A percentile compares a stretch with the other conserved stretches of the same genome.
These are phyloP conservation scores for Drosophila lowei DNA, from an alignment of 1,140 invertebrate species.

Conservation along the genomic window DNA sequence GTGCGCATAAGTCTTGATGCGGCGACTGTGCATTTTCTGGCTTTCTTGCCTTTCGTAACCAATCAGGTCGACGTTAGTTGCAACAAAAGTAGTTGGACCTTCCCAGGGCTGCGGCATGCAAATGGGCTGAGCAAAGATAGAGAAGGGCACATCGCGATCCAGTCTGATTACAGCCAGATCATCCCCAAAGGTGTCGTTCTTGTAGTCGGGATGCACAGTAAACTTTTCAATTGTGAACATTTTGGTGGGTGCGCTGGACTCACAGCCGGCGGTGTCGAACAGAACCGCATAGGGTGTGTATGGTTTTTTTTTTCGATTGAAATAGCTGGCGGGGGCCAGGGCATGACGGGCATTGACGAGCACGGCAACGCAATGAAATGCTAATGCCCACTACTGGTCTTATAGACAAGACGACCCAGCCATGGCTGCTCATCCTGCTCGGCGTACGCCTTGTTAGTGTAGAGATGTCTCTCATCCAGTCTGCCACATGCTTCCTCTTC, in stretches of 20 bases:
- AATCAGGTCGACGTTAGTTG: too few species aligned
- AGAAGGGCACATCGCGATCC: neutral
- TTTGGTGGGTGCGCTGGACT: neutral
- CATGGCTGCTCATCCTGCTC: conserved; percentile 7
- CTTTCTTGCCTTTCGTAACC: too few species aligned
- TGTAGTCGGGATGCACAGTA: neutral
- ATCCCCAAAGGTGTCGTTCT: neutral
- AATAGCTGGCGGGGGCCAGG: neutral
- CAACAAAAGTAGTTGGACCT: too few species aligned
- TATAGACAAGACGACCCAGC: conserved; percentile 1
- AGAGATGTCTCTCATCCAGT: conserved; percentile 2
- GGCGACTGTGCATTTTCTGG: neutral
- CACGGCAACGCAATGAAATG: neutral
- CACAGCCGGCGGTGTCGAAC: neutral
- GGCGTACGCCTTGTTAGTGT: neutral
- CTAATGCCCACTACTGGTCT: neutral
- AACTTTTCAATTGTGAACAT: neutral
- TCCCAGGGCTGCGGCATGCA: conserved; percentile 1
- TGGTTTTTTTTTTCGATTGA: neutral
- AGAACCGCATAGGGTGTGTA: neutral
- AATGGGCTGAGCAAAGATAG: neutral
- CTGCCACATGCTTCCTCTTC: neutral
- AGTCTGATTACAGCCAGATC: conserved; percentile 3
- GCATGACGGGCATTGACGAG: neutral
- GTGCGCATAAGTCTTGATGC: neutral